phyloP scores from a whole-genome alignment of 2,797 vertebrate genomes.

The Eremophila alpestris region DNA sequence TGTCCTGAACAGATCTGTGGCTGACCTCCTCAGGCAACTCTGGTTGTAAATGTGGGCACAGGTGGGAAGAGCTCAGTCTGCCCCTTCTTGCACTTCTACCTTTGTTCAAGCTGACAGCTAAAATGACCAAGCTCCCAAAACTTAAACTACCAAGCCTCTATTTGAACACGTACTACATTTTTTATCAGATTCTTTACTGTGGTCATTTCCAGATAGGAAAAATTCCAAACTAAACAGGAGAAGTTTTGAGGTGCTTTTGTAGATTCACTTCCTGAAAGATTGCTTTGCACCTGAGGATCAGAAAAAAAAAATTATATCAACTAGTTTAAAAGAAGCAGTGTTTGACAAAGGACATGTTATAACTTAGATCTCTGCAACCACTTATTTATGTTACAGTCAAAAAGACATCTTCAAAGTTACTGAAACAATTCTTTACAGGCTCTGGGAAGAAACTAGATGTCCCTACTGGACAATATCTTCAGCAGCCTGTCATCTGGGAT shows the following conservation, averaged over 20 bases:
- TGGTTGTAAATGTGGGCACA: neutral
- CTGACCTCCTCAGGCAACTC: neutral
- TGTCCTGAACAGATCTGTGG: rapidly evolving
- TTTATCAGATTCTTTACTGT: neutral
- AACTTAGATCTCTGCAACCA: neutral
- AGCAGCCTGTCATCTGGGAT: neutral
- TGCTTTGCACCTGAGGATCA: neutral
- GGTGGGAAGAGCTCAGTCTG: neutral
- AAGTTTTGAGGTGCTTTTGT: neutral
- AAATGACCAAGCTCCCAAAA: neutral
- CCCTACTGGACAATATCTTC: neutral
- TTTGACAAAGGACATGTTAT: neutral
- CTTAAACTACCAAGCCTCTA: neutral
- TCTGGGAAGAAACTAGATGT: neutral
- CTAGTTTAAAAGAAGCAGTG: neutral
- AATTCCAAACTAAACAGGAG: neutral
- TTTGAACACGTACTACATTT: neutral
- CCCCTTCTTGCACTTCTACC: neutral
- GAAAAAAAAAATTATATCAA: neutral
- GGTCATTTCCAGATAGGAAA: neutral
- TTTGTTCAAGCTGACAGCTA: neutral
- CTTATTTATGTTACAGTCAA: neutral
- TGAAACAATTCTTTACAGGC: neutral
- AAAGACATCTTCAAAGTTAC: neutral
- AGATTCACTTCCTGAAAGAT: neutral